Conservation (phyloP, 2,888 invertebrate species). For the Harpalus rufipes region DNA sequence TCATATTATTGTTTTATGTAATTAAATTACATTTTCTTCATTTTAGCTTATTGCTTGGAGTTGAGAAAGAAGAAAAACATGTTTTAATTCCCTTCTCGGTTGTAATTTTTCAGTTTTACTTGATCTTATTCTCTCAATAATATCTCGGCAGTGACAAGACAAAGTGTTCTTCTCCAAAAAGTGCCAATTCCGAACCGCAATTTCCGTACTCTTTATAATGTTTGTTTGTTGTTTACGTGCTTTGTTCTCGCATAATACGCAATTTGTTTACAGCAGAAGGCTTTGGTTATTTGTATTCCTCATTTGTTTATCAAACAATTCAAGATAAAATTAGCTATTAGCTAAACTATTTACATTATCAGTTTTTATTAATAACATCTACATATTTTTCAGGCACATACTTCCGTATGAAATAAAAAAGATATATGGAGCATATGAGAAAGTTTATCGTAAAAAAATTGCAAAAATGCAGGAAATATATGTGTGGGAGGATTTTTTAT, state of each 20-base stretch:
- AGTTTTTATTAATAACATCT: conserved; percentile 26
- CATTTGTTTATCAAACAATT: conserved; percentile 52
- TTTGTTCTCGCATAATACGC: conserved; percentile 24
- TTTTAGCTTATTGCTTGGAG: no score
- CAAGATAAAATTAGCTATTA: conserved; percentile 44
- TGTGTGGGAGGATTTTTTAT: conserved; percentile 52
- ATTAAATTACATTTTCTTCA: neutral
- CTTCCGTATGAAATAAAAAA: neutral
- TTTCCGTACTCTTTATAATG: conserved; percentile 38
- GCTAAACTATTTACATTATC: conserved; percentile 8
- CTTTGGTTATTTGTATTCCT: conserved; percentile 25
- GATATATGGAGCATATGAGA: conserved; percentile 2
- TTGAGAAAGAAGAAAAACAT: neutral
- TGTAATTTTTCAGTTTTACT: neutral
- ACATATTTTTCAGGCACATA: neutral
- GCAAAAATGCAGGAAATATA: conserved; percentile 24
- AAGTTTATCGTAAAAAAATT: conserved; percentile 33
- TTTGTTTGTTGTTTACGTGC: conserved; percentile 48
- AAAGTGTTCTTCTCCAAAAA: conserved; percentile 4
- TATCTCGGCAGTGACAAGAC: neutral
- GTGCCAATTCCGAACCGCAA: conserved; percentile 26
- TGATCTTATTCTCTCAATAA: neutral
- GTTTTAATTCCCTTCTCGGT: neutral
- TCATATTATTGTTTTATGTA: neutral
- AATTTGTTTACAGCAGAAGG: conserved; percentile 27